Evolutionary conservation across 2,888 invertebrate genomes (phyloP), one percentile per base, ranked within the genome.

Genomic region (Abrostola tripartita): DNA sequence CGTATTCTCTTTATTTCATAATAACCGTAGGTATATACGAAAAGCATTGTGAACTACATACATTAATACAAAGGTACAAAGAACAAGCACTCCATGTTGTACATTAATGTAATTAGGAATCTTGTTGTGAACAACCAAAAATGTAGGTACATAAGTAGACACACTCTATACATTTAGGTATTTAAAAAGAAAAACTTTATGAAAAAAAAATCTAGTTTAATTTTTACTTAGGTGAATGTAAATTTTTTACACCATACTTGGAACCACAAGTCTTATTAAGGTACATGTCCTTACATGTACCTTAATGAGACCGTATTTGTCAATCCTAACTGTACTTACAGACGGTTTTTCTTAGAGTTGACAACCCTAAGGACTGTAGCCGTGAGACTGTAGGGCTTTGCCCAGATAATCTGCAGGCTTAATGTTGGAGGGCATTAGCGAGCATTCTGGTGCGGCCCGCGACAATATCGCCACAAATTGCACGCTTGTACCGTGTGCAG

Each of bases 401-500:
- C 79, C 80, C 79, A 82, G 87, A 89, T 89, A 85, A 90, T 86
- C 87, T 82, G 74, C 70, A 74, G 79, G 84, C 85, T 89, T 89
- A 88, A 86, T 87, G 85, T 84, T 81, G 76, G 79, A 71, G 79
- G 74, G 83, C 83, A 87, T 89, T 89, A 89, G 85, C 76, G 84
- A 82, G 81, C 82, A 81, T 82, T 79, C 77, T 78, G 74, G 68
- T 65, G 72, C 74, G 76, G 70, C 68, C 77, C 76, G 75, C 80
- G 81, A 81, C 84, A 76, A 80, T 81, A 78, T 81, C 77, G 72
- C 80, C 65, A 73, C 81, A 84, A 84, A 85, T 82, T 81, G 82
- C 76, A 66, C 40, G 57, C 58, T 42, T 52, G 59, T 35, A 65
- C 68, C 61, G 67, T 66, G 53, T 76, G 78, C 72, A 73, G 55